Percentiles rank a stretch among this genome's conserved stretches.
Conservation (phyloP, 1,140 invertebrate species). For the Aleiodes sp. region DNA sequence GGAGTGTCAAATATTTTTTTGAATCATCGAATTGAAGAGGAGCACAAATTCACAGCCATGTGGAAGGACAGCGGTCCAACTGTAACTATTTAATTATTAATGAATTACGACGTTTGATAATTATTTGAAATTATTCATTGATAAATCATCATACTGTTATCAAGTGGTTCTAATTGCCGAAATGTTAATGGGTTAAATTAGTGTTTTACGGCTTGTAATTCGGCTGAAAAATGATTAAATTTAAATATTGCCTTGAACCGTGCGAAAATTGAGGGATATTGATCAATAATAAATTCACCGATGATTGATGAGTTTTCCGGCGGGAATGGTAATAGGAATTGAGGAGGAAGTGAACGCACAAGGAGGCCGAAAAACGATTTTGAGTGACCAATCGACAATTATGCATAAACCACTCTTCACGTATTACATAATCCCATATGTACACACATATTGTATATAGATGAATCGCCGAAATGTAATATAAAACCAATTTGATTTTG, state of each 20-base stretch:
- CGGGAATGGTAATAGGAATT: neutral
- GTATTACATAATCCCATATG: conserved; percentile 12
- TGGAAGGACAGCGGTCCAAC: conserved; percentile 41
- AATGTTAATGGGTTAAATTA: neutral
- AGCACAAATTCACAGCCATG: conserved; percentile 24
- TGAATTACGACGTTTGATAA: conserved; percentile 10
- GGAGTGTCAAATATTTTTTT: neutral
- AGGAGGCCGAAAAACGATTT: conserved; percentile 20
- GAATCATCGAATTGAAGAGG: neutral
- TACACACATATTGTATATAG: conserved; percentile 17
- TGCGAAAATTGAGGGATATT: neutral
- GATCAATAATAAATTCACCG: neutral
- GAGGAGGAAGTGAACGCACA: conserved; percentile 4
- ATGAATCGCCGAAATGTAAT: conserved; percentile 28
- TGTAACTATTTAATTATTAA: conserved; percentile 36
- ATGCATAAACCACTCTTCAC: neutral
- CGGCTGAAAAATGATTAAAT: neutral
- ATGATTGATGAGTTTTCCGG: conserved; percentile 7
- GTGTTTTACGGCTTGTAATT: neutral
- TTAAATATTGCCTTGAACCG: too few species aligned
- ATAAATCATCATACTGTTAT: neutral
- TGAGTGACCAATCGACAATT: conserved; percentile 26
- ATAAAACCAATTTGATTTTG: conserved; percentile 50
- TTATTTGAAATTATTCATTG: too few species aligned
- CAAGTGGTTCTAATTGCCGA: neutral